A percentile compares a stretch with the other conserved stretches of the same genome.
phyloP scores from a whole-genome alignment of 2,888 invertebrate genomes.

The Sinelater perroti region DNA sequence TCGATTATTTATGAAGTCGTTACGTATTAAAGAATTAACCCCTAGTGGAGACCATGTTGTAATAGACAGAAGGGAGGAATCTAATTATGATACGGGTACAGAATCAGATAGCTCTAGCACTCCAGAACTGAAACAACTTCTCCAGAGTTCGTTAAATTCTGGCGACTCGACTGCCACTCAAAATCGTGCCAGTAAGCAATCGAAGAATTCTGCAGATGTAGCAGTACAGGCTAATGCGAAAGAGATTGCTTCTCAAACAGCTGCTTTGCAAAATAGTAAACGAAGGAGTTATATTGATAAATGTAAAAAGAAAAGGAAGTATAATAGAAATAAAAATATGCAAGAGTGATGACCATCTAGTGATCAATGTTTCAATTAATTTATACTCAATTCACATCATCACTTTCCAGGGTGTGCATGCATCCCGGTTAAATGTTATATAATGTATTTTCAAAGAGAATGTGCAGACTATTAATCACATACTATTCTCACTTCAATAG shows the following conservation, averaged over 20 bases:
- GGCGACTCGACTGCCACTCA: constrained; percentile 44
- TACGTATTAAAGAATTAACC: constrained; percentile 52
- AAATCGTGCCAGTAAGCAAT: constrained; percentile 59
- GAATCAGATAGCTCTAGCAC: constrained; percentile 54
- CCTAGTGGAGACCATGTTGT: constrained; percentile 27
- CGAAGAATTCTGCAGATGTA: constrained; percentile 66
- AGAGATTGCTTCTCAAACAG: constrained; percentile 62
- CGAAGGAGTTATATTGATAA: too few relatives aligned
- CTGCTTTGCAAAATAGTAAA: constrained; percentile 43
- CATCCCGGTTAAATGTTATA: too few relatives aligned
- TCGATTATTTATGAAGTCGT: constrained; percentile 57
- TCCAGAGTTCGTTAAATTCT: constrained; percentile 61
- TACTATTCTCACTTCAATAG: too few relatives aligned
- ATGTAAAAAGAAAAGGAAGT: too few relatives aligned
- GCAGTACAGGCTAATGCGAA: constrained; percentile 68
- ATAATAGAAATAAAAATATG: too few relatives aligned
- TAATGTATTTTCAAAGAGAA: too few relatives aligned
- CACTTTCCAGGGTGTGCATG: too few relatives aligned
- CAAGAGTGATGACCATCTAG: too few relatives aligned
- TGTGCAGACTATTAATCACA: too few relatives aligned
- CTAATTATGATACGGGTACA: constrained; percentile 18
- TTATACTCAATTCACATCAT: too few relatives aligned
- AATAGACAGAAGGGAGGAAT: constrained; percentile 39
- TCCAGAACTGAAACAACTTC: constrained; percentile 61
- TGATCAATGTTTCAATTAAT: too few relatives aligned